Evolutionary conservation across 2,888 invertebrate genomes (phyloP).

Genomic region (Drosophila atripex): DNA sequence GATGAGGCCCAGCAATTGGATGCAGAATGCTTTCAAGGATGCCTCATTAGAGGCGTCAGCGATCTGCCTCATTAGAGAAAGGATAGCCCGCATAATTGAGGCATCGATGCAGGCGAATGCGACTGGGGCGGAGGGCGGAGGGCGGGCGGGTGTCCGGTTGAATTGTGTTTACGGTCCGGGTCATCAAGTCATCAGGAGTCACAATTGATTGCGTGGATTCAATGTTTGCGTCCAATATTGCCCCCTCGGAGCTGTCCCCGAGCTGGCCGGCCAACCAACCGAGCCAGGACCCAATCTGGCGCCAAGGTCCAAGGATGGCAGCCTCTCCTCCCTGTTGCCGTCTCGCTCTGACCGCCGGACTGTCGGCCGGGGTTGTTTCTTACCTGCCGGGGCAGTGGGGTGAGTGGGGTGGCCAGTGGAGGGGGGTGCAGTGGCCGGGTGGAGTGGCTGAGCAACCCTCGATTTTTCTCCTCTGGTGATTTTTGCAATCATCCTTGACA

Average conservation of each 20-base stretch:
- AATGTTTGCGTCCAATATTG: not conserved
- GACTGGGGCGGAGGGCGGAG: conserved; percentile 48
- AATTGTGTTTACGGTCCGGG: conserved; percentile 36
- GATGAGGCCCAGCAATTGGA: conserved; percentile 46
- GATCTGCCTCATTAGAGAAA: not conserved
- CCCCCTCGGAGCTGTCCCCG: conserved; percentile 3
- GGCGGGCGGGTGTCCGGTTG: not conserved
- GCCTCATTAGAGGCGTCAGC: conserved; percentile 55
- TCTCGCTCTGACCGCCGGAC: conserved; percentile 66
- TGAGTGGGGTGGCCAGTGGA: conserved; percentile 3
- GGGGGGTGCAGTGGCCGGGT: not conserved
- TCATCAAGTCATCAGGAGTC: conserved; percentile 9
- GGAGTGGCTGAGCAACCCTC: conserved; percentile 70
- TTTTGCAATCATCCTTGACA: conserved; percentile 76
- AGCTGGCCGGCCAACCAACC: conserved; percentile 42
- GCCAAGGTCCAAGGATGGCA: conserved; percentile 25
- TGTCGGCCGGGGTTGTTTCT: conserved; percentile 62
- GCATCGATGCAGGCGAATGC: not conserved
- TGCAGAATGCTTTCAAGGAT: conserved; percentile 51
- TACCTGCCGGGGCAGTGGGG: conserved; percentile 47
- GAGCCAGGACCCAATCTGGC: conserved; percentile 64
- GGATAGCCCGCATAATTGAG: conserved; percentile 54
- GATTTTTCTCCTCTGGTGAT: conserved; percentile 50
- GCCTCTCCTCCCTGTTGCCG: conserved; percentile 47
- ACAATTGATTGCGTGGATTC: conserved; percentile 60